Evolutionary conservation across 2,888 invertebrate genomes (phyloP).

Genomic region (Xestia rhomboidea): DNA sequence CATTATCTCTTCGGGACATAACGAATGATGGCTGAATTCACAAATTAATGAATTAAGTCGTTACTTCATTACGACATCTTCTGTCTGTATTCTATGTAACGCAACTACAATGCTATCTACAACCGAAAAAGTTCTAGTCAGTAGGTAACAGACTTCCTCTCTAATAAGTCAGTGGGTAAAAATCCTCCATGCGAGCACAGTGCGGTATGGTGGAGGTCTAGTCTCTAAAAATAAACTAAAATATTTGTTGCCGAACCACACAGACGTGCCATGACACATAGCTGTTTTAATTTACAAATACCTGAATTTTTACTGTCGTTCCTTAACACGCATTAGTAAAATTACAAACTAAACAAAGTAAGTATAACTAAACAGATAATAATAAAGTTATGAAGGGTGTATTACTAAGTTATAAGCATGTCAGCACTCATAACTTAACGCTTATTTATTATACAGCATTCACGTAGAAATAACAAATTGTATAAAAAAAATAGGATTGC

Average conservation of each 20-base stretch:
- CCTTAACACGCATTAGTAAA: slow-evolving; percentile 53
- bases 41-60: not conserved
- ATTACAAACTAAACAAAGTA: slow-evolving; percentile 54
- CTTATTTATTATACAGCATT: slow-evolving; percentile 66
- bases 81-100: not conserved
- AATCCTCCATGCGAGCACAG: not conserved
- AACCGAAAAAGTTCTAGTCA: not conserved
- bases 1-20: not conserved
- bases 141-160: not conserved
- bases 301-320: slow-evolving; percentile 36
- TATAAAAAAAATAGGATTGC: slow-evolving; percentile 73
- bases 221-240: not conserved
- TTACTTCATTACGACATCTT: not conserved
- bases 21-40: not conserved
- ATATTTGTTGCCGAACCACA: not conserved
- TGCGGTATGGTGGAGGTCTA: not conserved
- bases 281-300: slow-evolving; percentile 28
- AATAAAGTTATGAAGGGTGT: slow-evolving; percentile 55
- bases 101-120: not conserved
- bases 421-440: slow-evolving; percentile 60
- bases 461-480: slow-evolving; percentile 77
- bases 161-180: not conserved
- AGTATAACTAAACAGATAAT: slow-evolving; percentile 58
- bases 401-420: slow-evolving; percentile 60
- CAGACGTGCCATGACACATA: not conserved